Evolutionary conservation across 2,113 vertebrate species (phyloP), one percentile per base, ranked within the genome.

Genomic region (Pygathrix nemaeus): DNA sequence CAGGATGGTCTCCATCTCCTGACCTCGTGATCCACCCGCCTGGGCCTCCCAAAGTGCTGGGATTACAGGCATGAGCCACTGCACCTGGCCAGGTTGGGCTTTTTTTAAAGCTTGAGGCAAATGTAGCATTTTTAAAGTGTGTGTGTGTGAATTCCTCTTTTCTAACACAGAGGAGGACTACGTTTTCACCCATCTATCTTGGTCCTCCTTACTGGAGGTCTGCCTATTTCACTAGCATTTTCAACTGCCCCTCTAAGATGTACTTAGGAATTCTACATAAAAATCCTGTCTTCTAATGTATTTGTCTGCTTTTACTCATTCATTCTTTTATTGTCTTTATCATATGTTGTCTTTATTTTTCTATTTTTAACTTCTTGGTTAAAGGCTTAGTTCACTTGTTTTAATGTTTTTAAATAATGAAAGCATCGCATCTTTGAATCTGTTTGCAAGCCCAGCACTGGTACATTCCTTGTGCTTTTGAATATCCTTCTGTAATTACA

Each of bases 381-480:
- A 72, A 80, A 70, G 38, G 20, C 32, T n/a, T 11, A 35, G 35
- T 32, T 25, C 18, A 23, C 5, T 35, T 85, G 55, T 55, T 68
- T 32, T 57, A 35, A 57, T 9, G 13, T 14, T 59, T 70, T 16
- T n/a, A 52, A 30, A n/a, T 32, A 38, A 55, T 13, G 40, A 48
- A 59, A 59, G 43, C 12, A 45, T 20, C 27, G 2, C 6, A 43
- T 16, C 89, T 43, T 18, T 17, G 64, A 48, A 35, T n/a, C 11
- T 59, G 40, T 23, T 40, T 32, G 11, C 30, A 6, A 40, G 52
- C 40, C 48, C 18, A 35, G n/a, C 20, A 10, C 3, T 6, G 21
- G 1, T 14, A 4, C 3, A 2, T 25, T 13, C 32, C 40, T 6
- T 5, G 1, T 4, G 20, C 48, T 48, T 17, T 8, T 14, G 1